Conservation (phyloP, 2,797 vertebrate species). For the Denticeps clupeoides region DNA sequence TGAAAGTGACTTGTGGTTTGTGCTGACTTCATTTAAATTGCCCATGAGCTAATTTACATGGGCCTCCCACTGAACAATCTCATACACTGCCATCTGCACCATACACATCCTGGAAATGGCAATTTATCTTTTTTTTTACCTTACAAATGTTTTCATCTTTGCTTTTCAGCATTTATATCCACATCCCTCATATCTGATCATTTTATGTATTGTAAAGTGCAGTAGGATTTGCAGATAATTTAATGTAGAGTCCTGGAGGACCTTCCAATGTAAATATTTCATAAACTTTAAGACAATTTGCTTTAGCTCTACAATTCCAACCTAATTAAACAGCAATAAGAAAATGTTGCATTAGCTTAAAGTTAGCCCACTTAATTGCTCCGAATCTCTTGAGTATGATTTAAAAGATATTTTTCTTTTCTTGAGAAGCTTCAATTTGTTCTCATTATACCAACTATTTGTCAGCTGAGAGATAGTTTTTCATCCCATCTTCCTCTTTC, state of each 20-base stretch:
- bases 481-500: constrained; percentile 7
- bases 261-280: constrained; percentile 7
- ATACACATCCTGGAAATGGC: too few species aligned
- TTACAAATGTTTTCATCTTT: too few species aligned
- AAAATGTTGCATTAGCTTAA: constrained; percentile 20
- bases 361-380: constrained; percentile 22
- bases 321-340: constrained; percentile 1
- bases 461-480: constrained; percentile 16
- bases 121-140: too few species aligned
- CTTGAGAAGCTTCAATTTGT: constrained; percentile 20
- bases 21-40: too few species aligned
- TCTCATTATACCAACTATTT: constrained; percentile 26
- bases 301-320: constrained; percentile 1
- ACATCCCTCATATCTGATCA: too few species aligned
- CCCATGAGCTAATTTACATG: too few species aligned
- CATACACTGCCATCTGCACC: too few species aligned
- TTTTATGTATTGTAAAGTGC: too few species aligned
- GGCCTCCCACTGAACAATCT: too few species aligned
- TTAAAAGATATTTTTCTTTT: background rate
- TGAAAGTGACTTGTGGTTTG: too few species aligned
- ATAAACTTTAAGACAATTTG: background rate
- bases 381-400: constrained; percentile 6
- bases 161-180: too few species aligned
- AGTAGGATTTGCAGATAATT: too few species aligned
- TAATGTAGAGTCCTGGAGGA: background rate